A percentile compares a stretch with the other conserved stretches of the same genome.
These are phyloP conservation scores for Orgyia antiqua DNA, from an alignment of 2,888 invertebrate genomes.

Conservation along the genomic window DNA sequence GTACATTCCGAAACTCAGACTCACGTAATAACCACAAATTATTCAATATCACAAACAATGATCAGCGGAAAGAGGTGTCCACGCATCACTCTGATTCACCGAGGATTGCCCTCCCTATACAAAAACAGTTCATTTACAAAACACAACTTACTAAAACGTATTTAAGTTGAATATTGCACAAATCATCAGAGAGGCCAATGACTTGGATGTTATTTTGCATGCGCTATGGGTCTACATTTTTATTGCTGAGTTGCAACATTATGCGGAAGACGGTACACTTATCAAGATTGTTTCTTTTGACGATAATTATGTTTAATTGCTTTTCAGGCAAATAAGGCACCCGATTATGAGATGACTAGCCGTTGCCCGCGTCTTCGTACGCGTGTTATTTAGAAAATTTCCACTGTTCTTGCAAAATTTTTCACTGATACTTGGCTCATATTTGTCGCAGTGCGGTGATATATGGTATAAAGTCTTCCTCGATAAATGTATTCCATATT, in stretches of 20 bases:
- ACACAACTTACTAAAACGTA: neutral
- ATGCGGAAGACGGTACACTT: neutral
- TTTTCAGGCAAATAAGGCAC: too few species aligned
- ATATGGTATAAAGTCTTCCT: too few species aligned
- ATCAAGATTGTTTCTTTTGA: too few species aligned
- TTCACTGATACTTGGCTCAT: too few species aligned
- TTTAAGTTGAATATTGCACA: neutral
- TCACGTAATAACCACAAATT: neutral
- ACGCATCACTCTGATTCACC: slow-evolving; percentile 29
- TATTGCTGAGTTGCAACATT: slow-evolving; percentile 13
- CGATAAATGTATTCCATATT: too few species aligned
- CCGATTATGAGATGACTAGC: too few species aligned
- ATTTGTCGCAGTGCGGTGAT: too few species aligned
- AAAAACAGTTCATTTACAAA: neutral
- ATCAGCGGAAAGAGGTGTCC: slow-evolving; percentile 12
- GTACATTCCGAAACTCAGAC: too few species aligned
- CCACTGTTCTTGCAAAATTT: too few species aligned
- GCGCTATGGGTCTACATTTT: slow-evolving; percentile 30
- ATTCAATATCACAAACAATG: slow-evolving; percentile 11
- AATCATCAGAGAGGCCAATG: slow-evolving; percentile 13
- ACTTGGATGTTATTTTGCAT: slow-evolving; percentile 30
- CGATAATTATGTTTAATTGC: too few species aligned
- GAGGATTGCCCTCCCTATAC: neutral
- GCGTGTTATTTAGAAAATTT: too few species aligned
- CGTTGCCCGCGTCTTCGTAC: too few species aligned